phyloP scores from a whole-genome alignment of 2,113 vertebrate species.

The Aptenodytes forsteri region DNA sequence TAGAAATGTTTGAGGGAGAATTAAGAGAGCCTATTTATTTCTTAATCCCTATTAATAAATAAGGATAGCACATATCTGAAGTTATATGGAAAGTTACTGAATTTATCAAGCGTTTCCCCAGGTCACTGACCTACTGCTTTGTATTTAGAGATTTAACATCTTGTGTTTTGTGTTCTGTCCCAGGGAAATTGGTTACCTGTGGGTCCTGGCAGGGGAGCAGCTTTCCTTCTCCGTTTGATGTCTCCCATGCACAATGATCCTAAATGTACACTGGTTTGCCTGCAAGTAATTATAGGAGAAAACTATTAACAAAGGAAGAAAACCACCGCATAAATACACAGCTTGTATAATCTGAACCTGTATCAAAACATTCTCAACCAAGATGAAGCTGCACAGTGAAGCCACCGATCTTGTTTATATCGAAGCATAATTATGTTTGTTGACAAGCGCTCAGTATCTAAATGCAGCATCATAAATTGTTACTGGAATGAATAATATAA shows the following conservation, averaged over 20 bases:
- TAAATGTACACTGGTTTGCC: conserved; percentile 96
- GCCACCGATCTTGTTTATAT: conserved; percentile 95
- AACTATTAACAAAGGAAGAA: conserved; percentile 74
- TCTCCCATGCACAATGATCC: conserved; percentile 96
- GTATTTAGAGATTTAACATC: conserved; percentile 29
- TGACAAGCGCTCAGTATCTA: conserved; percentile 89
- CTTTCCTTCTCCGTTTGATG: conserved; percentile 96
- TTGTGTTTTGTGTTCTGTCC: conserved; percentile 5
- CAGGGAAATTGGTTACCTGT: conserved; percentile 82
- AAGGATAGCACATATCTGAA: neutral
- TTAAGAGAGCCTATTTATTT: neutral
- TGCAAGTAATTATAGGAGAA: conserved; percentile 83
- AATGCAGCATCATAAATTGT: conserved; percentile 90
- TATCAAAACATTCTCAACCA: conserved; percentile 77
- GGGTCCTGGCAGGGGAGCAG: conserved; percentile 88
- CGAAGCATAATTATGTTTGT: conserved; percentile 91
- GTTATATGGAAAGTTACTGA: neutral
- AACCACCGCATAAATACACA: conserved; percentile 67
- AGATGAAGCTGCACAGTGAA: conserved; percentile 76
- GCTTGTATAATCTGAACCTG: conserved; percentile 71
- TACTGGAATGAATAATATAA: conserved; percentile 84
- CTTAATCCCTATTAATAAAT: neutral
- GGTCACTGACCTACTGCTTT: conserved; percentile 16
- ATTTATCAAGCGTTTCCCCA: conserved; percentile 21
- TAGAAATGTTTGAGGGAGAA: neutral